Base-by-base conservation (phyloP, 2,888 invertebrate species). In the Mycogona germanica region DNA sequence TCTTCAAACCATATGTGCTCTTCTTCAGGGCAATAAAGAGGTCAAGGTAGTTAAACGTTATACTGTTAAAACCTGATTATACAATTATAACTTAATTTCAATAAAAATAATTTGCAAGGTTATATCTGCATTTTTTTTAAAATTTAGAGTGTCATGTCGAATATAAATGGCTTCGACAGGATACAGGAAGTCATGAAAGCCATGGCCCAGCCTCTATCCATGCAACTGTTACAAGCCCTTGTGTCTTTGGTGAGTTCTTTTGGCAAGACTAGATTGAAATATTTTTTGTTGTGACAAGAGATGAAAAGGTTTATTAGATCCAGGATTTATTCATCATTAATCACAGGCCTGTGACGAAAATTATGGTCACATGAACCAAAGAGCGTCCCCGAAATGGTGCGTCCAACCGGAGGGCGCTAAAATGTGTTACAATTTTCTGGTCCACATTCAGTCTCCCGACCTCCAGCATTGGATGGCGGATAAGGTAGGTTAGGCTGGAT, bases 181-280 rank as follows among this genome's bases (percentile, higher is more conserved):
- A 64, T 73, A 58, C 65, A 70, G 25, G 64, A 67, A 53, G 67
- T 67, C 7, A 58, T 73, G 48, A 69, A 70, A 58, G 64, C 66
- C 26, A 63, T 74, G 21, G 75, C 73, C 1, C 64, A 70, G n/a
- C n/a, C n/a, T 42, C 76, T 76, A 1, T 67, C 73, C 0, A 63
- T 66, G 55, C 65, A 67, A 19, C 60, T 77, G 9, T 61, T 77
- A 5, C 67, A 71, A 40, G 67, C 72, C 26, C 68, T 75, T 32
- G 68, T 76, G 50, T 66, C 67, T 57, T 63, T 77, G 67, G 74
- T 76, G 21, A 21, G 23, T 17, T 17, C 7, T 41, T 41, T 35
- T n/a, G n/a, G n/a, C n/a, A n/a, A n/a, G n/a, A n/a, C n/a, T n/a
- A n/a, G n/a, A n/a, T n/a, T n/a, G n/a, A n/a, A n/a, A n/a, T n/a